These are phyloP conservation scores for Cenopis cana DNA, from an alignment of 2,888 invertebrate genomes.

Conservation along the genomic window DNA sequence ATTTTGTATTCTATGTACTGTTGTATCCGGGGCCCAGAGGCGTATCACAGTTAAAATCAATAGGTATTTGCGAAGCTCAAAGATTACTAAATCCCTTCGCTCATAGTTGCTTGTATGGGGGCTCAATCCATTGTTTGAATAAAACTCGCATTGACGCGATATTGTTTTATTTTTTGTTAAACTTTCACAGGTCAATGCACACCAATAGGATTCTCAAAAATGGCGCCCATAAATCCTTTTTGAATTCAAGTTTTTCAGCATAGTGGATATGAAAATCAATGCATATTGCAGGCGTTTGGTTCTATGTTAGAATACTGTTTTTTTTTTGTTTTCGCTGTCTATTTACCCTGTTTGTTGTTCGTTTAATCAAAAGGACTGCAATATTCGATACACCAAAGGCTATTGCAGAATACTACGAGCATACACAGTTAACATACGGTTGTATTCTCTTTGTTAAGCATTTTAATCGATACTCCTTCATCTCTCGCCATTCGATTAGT, in stretches of 20 bases:
- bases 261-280: conserved; percentile 11
- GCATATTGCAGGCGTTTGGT: too few relatives aligned
- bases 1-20: too few relatives aligned
- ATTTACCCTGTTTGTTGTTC: background rate
- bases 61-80: conserved; percentile 8
- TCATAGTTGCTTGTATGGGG: background rate
- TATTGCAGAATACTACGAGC: background rate
- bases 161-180: background rate
- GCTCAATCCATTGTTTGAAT: background rate
- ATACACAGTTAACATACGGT: background rate
- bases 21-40: conserved; percentile 1
- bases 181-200: background rate
- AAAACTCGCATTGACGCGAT: background rate
- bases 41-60: conserved; percentile 13
- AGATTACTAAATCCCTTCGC: background rate
- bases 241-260: background rate
- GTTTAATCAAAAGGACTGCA: background rate
- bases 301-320: too few relatives aligned
- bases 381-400: background rate
- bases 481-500: too few relatives aligned
- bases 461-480: background rate
- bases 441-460: background rate
- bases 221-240: background rate
- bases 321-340: too few relatives aligned
- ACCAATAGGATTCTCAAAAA: background rate